Conservation (phyloP, 1,140 invertebrate species). For the Drosophila willistoni region DNA sequence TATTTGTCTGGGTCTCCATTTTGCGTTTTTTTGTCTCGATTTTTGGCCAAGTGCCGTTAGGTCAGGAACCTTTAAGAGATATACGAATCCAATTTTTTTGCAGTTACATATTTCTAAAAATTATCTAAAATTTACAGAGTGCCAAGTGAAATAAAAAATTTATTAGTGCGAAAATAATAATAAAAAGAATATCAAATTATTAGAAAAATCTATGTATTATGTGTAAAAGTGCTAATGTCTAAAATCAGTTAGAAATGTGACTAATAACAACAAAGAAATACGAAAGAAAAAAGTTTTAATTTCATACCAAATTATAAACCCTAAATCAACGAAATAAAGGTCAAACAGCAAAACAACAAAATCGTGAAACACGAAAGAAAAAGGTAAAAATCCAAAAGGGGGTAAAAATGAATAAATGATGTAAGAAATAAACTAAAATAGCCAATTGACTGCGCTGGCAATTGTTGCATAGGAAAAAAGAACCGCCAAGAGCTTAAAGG, state of each 20-base stretch:
- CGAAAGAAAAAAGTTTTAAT: constrained; percentile 11
- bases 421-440: constrained; percentile 40
- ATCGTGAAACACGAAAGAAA: constrained; percentile 21
- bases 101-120: background rate
- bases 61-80: background rate
- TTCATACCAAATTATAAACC: constrained; percentile 25
- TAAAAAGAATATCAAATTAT: background rate
- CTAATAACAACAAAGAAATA: constrained; percentile 51
- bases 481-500: background rate
- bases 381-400: constrained; percentile 36
- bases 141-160: too few species aligned
- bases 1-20: constrained; percentile 32
- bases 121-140: constrained; percentile 1
- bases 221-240: constrained; percentile 56
- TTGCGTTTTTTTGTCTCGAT: constrained; percentile 11
- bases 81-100: background rate
- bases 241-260: constrained; percentile 74
- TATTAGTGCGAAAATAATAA: too few species aligned
- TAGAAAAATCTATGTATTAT: constrained; percentile 22
- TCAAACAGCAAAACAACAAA: constrained; percentile 18
- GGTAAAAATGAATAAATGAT: constrained; percentile 23
- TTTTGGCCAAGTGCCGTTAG: constrained; percentile 27
- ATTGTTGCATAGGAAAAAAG: constrained; percentile 13
- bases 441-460: constrained; percentile 49
- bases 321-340: constrained; percentile 32